Base-by-base conservation (phyloP, 2,113 vertebrate genomes). In the Ia io region DNA sequence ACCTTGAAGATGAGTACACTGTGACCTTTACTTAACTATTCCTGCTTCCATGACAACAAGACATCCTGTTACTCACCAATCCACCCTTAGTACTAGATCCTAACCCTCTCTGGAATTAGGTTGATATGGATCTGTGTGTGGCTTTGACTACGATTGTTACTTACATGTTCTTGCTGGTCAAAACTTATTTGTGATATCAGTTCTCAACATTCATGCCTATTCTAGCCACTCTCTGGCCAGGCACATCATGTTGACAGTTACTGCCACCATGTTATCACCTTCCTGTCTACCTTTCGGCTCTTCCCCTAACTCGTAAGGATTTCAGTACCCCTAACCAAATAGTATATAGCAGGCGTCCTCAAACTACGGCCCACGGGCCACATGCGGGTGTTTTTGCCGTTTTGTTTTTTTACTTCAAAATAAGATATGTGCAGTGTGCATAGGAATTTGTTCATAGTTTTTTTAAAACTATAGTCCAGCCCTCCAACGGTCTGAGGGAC, bases 21-120 rank as follows among this genome's bases (percentile, higher is more conserved):
- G 53, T 91, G 90, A 84, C 84, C 65, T 90, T 95, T 92, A 65
- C 63, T 74, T 89, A 91, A 83, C 37, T 67, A 37, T 94, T 87
- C 14, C 40, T 95, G 76, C 79, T 87, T 93, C 80, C 65, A 71
- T 88, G 89, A 95, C 86, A 88, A 63, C 51, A 80, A 84, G 83
- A 61, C 56, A 67, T 87, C 80, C 28, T 76, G 28, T 96, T 90
- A 79, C 30, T 91, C 69, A 85, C 56, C 79, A 93, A 7, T 87
- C 49, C 51, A 63, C 59, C 6, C 0, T 59, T 40, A 93, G 65
- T 30, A 84, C 74, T 91, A 32, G 65, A 84, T 94, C 77, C 12
- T 69, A 79, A 47, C 12, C 70, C 40, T 17, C 82, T 40, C 44
- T 67, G 85, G 49, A 92, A 65, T 76, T 59, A 77, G 16, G 22